A percentile compares a stretch with the other conserved stretches of the same genome.
Conservation (phyloP, 2,113 vertebrate species). For the Colistium nudipinnis region DNA sequence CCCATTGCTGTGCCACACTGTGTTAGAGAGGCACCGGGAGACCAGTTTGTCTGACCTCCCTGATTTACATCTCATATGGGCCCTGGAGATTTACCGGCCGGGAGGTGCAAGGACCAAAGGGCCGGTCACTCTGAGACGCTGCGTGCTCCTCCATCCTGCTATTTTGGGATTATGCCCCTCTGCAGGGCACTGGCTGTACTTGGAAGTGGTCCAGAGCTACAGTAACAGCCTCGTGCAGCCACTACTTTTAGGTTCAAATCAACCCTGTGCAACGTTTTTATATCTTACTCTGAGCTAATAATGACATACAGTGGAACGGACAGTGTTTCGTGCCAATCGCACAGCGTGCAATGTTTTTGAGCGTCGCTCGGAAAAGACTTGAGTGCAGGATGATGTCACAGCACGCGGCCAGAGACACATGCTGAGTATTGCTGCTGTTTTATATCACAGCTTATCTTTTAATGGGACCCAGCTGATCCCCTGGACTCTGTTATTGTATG, state of each 20-base stretch:
- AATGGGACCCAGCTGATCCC: slow-evolving; percentile 23
- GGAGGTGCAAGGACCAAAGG: slow-evolving; percentile 18
- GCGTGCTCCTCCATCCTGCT: neutral
- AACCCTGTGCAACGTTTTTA: too few relatives aligned
- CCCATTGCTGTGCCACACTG: neutral
- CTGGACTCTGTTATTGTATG: neutral
- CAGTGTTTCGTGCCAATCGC: too few relatives aligned
- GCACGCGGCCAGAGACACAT: neutral
- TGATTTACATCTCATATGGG: slow-evolving; percentile 27
- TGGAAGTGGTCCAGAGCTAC: neutral
- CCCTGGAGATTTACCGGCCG: slow-evolving; percentile 36
- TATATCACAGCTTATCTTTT: slow-evolving; percentile 19
- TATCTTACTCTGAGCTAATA: neutral
- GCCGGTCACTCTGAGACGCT: slow-evolving; percentile 7
- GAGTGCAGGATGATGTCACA: neutral
- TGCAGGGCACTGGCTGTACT: neutral
- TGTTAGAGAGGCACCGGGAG: slow-evolving; percentile 9
- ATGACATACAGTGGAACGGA: neutral
- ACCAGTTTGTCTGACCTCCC: slow-evolving; percentile 15
- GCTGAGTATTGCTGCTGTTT: slow-evolving; percentile 24
- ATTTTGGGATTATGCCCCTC: slow-evolving; percentile 24
- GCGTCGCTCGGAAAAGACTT: neutral
- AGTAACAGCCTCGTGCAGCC: neutral
- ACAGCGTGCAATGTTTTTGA: too few relatives aligned
- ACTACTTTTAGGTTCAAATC: neutral